Conservation (phyloP, 2,113 vertebrate species). For the Casuarius casuarius region DNA sequence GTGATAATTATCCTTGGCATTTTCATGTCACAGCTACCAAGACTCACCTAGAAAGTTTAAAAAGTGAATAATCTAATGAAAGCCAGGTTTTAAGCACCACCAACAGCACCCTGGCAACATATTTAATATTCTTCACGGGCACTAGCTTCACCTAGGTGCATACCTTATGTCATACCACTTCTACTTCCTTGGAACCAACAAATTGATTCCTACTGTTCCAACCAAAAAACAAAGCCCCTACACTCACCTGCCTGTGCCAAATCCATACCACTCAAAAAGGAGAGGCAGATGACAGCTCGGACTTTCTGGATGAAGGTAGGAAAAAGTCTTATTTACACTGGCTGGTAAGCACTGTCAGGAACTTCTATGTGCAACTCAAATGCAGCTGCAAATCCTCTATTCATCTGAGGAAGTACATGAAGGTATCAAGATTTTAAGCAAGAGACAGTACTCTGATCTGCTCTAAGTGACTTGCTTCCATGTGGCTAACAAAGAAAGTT, state of each 20-base stretch:
- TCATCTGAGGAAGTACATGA: not conserved
- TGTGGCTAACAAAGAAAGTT: not conserved
- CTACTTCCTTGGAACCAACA: not conserved
- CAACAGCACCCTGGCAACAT: not conserved
- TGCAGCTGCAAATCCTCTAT: not conserved
- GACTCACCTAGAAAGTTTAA: not conserved
- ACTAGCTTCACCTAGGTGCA: not conserved
- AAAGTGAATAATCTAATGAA: not conserved
- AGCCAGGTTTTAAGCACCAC: not conserved
- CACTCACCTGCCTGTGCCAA: not conserved
- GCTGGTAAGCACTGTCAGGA: not conserved
- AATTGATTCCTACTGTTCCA: not conserved
- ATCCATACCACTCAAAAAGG: not conserved
- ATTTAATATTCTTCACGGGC: not conserved
- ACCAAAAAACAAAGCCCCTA: rapidly evolving
- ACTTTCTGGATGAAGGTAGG: not conserved
- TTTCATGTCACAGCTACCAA: not conserved
- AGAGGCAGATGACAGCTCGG: not conserved
- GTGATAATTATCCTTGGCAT: not conserved
- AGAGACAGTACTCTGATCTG: not conserved
- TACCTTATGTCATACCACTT: not conserved
- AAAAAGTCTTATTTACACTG: not conserved
- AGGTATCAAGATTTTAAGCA: not conserved
- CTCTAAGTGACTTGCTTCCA: not conserved
- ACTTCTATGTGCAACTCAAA: not conserved